Evolutionary conservation across 2,113 vertebrate species (phyloP), one percentile per base, ranked within the genome.

Genomic region (Gadus chalcogrammus): DNA sequence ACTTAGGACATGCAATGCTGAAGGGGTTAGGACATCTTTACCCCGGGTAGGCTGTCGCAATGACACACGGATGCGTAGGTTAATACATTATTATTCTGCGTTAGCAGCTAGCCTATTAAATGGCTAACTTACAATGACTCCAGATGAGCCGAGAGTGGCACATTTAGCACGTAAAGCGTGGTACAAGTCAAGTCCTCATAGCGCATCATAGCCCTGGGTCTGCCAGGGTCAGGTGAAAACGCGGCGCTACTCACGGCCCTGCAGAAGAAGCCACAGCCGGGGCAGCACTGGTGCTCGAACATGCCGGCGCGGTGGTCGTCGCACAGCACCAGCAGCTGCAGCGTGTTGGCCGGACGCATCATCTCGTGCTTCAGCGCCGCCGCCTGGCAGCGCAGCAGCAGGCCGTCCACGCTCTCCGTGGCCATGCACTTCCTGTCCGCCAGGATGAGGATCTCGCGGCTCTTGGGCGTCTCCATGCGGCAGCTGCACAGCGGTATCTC

Each of bases 371-470:
- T 99, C 84, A 95, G 85, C 65, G 97, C 94, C 35, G 91, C 94
- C 35, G 93, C 93, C 76, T 94, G 94, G 90, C 97, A 99, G 77
- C 94, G 94, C 82, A 91, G 95, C 87, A 98, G 88, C 94, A 97
- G 95, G 0, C 94, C 94, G 15, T 97, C 95, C 18, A 95, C 88
- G 0, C 96, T 97, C 86, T 99, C 97, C 0, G 95, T 96, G 69
- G 97, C 97, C 97, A 99, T 99, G 91, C 97, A 99, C 92, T 97
- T 98, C 90, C 95, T 94, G 90, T 97, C 96, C n/a, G 96, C 94
- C 78, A 97, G 88, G 0, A 92, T 97, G 76, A 94, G 93, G 82
- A 98, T 95, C 91, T 99, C 97, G 3, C 96, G 92, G 87, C 95
- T 97, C 84, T 95, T 98, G 16, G 97, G 96, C 0, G 94, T 98